Base-by-base conservation (phyloP, 2,113 vertebrate genomes). In the Amphiprion percula region DNA sequence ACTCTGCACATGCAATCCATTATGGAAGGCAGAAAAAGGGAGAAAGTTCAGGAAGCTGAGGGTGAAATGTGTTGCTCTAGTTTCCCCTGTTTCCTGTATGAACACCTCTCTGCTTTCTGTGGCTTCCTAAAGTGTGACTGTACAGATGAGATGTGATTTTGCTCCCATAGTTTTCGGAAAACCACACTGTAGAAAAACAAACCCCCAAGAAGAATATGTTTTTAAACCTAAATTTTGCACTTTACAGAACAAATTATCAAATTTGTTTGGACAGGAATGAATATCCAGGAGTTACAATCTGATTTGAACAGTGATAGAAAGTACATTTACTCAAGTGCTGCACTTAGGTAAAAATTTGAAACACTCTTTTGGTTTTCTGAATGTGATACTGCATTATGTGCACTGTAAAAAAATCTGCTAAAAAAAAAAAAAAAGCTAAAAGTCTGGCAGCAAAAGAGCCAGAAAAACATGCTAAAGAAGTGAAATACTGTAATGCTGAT, bases 1-100 rank as follows among this genome's bases (percentile, higher is more conserved):
- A 63, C 83, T 84, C 78, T 71, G 92, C 94, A 94, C 87, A 82
- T 94, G 93, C 80, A 73, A 94, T 89, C 94, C 91, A 94, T 95
- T 95, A 94, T 17, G 81, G n/a, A 52, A 85, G 84, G 86, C 65
- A 79, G 83, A 64, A 66, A 37, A 58, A 75, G 66, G 64, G 88
- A 90, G 90, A 93, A 89, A 92, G 84, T 86, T 77, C 86, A 91
- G 91, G 92, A 93, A 93, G 85, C 83, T 70, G 65, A 74, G 80
- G 82, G 78, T 87, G 75, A 89, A 92, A 89, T 28, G 71, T 85
- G 90, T 85, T 90, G 85, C 88, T 91, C 73, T 71, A 73, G 82
- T 93, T 93, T 87, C 68, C 58, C 74, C 60, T 70, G 71, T 85
- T 92, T 92, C 85, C 90, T 89, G 68, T 64, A 77, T 60, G 73